Conservation (phyloP, 2,797 vertebrate species). For the Spheniscus humboldti region DNA sequence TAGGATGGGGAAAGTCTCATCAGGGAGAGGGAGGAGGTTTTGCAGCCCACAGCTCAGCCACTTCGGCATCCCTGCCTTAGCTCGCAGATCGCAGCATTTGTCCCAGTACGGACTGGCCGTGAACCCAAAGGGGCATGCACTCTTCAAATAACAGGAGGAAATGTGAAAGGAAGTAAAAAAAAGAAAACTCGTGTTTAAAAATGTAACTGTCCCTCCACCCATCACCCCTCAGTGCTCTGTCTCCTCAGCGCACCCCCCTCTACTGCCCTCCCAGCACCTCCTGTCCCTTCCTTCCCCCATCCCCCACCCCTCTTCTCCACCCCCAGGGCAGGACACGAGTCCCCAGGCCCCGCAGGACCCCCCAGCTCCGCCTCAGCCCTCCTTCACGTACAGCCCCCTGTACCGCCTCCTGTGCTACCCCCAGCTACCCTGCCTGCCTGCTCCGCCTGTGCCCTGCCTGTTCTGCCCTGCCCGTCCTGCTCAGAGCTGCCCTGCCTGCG, state of each 20-base stretch:
- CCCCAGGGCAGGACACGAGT: background rate
- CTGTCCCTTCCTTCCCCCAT: too few species aligned
- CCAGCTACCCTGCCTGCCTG: background rate
- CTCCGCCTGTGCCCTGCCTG: background rate
- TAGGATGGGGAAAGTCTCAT: background rate
- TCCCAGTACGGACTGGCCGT: rapidly evolving
- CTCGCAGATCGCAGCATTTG: background rate
- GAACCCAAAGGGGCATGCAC: rapidly evolving
- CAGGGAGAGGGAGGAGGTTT: background rate
- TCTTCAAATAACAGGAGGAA: background rate
- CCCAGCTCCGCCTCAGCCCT: too few species aligned
- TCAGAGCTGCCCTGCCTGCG: too few species aligned
- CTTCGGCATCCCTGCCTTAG: background rate
- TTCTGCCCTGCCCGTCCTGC: background rate
- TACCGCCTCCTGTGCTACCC: background rate
- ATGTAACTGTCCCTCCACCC: rapidly evolving
- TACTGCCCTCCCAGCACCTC: background rate
- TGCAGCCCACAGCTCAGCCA: background rate
- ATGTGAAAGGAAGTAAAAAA: background rate
- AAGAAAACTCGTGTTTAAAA: background rate
- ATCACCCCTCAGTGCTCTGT: rapidly evolving
- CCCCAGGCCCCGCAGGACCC: background rate
- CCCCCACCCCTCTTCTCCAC: too few species aligned
- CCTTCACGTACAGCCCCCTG: background rate
- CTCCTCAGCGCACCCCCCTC: rapidly evolving